Conservation (phyloP, 2,113 vertebrate species). For the Cavia porcellus region DNA sequence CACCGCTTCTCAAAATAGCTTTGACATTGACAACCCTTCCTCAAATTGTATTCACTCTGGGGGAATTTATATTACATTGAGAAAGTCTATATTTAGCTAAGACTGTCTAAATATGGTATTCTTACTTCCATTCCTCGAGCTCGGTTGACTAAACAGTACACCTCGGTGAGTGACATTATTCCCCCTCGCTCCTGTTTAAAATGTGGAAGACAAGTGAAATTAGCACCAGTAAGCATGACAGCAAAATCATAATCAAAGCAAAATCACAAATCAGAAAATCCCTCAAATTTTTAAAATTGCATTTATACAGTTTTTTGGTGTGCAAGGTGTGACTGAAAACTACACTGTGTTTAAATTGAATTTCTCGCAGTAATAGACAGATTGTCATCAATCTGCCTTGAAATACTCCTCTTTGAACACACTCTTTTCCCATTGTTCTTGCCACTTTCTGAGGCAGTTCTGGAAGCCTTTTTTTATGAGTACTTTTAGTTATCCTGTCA, state of each 20-base stretch:
- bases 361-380: background rate
- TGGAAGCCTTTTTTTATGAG: background rate
- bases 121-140: conserved; percentile 98
- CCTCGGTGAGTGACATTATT: conserved; percentile 98
- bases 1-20: conserved; percentile 34
- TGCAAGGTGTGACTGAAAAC: background rate
- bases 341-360: background rate
- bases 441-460: background rate
- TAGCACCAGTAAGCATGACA: conserved; percentile 31
- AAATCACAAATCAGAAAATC: conserved; percentile 32
- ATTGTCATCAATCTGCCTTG: background rate
- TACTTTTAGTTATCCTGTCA: background rate
- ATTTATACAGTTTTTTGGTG: conserved; percentile 7
- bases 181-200: conserved; percentile 94
- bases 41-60: background rate
- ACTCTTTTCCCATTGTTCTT: background rate
- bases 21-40: background rate
- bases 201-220: background rate
- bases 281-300: conserved; percentile 8
- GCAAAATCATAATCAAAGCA: background rate
- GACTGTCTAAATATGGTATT: background rate
- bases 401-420: background rate
- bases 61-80: background rate
- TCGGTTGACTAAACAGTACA: conserved; percentile 98
- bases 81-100: conserved; percentile 57